Conservation (phyloP, 2,888 invertebrate species). For the Drosophila fulvimacula region DNA sequence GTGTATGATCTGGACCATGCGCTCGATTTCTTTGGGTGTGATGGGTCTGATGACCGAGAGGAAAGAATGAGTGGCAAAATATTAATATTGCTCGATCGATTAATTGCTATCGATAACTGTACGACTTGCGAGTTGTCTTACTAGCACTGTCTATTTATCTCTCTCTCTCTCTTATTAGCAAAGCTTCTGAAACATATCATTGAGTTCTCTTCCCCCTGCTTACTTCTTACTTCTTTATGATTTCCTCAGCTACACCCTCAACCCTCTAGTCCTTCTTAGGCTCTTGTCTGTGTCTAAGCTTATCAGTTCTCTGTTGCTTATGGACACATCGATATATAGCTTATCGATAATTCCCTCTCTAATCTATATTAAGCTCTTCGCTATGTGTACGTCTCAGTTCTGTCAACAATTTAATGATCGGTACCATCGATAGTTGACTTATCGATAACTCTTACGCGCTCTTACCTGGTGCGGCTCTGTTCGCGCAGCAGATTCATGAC, state of each 20-base stretch:
- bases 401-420: too few species aligned
- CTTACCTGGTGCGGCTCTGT: constrained; percentile 93
- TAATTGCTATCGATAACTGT: background rate
- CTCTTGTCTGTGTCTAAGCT: too few species aligned
- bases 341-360: too few species aligned
- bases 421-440: background rate
- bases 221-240: too few species aligned
- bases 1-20: constrained; percentile 99
- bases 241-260: too few species aligned
- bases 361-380: background rate
- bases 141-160: background rate
- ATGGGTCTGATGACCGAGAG: constrained; percentile 89
- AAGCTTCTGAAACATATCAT: too few species aligned
- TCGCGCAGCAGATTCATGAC: constrained; percentile 98
- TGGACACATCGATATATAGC: too few species aligned
- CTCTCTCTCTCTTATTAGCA: background rate
- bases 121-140: background rate
- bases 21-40: constrained; percentile 99
- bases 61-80: background rate
- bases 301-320: too few species aligned
- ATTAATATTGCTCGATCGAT: too few species aligned
- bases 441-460: background rate
- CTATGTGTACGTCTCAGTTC: background rate
- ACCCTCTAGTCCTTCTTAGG: too few species aligned
- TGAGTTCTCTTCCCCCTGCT: too few species aligned